These are phyloP conservation scores for Trematocara nigrifrons DNA, from an alignment of 2,113 vertebrate genomes.

Conservation along the genomic window DNA sequence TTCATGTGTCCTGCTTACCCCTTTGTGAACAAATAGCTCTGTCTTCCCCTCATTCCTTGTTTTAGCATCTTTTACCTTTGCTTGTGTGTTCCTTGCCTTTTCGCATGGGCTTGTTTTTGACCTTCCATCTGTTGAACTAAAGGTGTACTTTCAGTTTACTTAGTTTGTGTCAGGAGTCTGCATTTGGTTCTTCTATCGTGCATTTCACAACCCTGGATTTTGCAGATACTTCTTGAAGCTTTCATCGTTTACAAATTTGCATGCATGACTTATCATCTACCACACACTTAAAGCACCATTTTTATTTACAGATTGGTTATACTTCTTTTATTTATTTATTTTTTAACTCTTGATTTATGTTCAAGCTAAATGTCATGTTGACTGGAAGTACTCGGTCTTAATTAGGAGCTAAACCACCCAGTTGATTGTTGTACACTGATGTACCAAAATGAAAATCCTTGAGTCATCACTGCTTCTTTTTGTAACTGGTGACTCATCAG, in stretches of 20 bases:
- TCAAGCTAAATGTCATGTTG: not conserved
- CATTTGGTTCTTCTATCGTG: not conserved
- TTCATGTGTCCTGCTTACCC: not conserved
- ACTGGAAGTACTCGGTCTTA: not conserved
- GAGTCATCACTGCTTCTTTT: conserved; percentile 17
- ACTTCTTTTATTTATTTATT: not conserved
- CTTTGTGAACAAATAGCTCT: not conserved
- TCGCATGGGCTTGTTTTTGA: not conserved
- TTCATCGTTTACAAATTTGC: not conserved
- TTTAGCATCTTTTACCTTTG: not conserved
- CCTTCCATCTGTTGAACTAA: not conserved
- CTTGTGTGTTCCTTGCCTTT: not conserved
- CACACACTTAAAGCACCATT: not conserved
- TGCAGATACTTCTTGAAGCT: not conserved
- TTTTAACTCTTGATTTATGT: not conserved
- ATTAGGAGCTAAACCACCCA: conserved; percentile 13
- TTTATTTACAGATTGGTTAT: not conserved
- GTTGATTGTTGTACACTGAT: conserved; percentile 12
- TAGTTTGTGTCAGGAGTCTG: not conserved
- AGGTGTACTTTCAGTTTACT: not conserved
- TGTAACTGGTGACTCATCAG: not conserved
- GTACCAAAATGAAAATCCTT: conserved; percentile 16
- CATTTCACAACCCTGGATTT: not conserved
- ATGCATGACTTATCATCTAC: not conserved
- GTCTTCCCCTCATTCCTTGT: not conserved